Evolutionary conservation across 2,113 vertebrate species (phyloP).

Genomic region (Entomyzon cyanotis): DNA sequence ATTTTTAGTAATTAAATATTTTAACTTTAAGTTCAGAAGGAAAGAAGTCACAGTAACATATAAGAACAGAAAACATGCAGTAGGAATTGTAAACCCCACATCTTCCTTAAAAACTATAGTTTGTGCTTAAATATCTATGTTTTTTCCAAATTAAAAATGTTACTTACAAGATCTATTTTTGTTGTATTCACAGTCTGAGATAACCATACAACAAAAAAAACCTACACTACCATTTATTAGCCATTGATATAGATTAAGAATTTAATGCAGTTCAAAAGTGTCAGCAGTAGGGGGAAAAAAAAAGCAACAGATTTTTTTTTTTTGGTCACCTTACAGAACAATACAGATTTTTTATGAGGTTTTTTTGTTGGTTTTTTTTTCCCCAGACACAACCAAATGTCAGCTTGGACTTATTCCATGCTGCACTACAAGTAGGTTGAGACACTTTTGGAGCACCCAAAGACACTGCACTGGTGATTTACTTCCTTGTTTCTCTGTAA

Average conservation of each 20-base stretch:
- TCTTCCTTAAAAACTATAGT: neutral
- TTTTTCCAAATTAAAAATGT: neutral
- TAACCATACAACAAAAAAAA: neutral
- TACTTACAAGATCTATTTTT: neutral
- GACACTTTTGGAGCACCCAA: neutral
- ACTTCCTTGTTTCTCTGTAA: neutral
- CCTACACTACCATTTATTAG: slow-evolving; percentile 34
- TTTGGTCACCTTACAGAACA: neutral
- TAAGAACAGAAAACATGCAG: neutral
- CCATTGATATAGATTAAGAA: slow-evolving; percentile 77
- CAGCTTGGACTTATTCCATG: neutral
- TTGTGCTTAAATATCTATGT: neutral
- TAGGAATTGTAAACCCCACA: neutral
- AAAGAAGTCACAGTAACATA: neutral
- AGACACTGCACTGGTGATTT: neutral
- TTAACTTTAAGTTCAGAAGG: neutral
- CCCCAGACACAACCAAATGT: neutral
- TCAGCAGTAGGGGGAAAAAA: neutral
- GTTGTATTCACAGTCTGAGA: neutral
- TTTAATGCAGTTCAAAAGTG: slow-evolving; percentile 73
- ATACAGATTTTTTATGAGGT: neutral
- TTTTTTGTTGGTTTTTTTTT: neutral
- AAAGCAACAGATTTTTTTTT: neutral
- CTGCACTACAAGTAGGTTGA: neutral
- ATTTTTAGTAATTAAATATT: neutral